These are phyloP conservation scores for Stichopus horrens DNA, from an alignment of 53 echinoderm and acorn worm species.

Conservation along the genomic window DNA sequence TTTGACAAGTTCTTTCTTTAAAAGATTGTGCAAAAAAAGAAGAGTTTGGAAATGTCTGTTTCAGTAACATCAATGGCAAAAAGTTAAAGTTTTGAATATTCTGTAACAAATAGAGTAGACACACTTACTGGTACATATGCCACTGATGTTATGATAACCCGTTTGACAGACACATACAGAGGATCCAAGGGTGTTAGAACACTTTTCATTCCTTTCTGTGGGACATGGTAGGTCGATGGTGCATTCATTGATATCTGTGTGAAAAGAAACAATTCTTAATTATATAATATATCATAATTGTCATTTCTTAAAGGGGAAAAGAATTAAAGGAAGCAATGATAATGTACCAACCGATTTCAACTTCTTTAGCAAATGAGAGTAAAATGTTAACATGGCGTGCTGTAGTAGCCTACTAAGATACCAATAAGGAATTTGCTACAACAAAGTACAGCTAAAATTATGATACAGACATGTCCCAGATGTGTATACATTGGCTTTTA, in stretches of 20 bases:
- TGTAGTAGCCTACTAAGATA: too few species aligned
- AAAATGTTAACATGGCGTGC: too few species aligned
- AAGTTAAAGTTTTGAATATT: neutral
- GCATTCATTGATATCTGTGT: slow-evolving; percentile 56
- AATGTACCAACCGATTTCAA: too few species aligned
- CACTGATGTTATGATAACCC: slow-evolving; percentile 39
- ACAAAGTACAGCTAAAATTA: too few species aligned
- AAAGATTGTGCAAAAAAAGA: too few species aligned
- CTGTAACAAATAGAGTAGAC: neutral
- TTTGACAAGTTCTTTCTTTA: too few species aligned
- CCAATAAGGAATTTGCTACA: too few species aligned
- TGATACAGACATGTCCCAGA: too few species aligned
- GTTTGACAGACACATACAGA: slow-evolving; percentile 55
- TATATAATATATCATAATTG: slow-evolving; percentile 14
- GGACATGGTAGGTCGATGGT: slow-evolving; percentile 38
- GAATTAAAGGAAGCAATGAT: too few species aligned
- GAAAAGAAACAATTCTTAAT: neutral
- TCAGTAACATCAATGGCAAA: neutral
- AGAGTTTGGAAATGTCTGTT: neutral
- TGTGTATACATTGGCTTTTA: too few species aligned
- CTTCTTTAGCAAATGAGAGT: neutral
- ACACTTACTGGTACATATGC: slow-evolving; percentile 50
- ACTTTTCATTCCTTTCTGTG: slow-evolving; percentile 38
- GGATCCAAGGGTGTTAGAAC: slow-evolving; percentile 51
- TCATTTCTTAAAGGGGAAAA: too few species aligned